phyloP scores from a whole-genome alignment of 2,888 invertebrate species.

The Volucella inanis region DNA sequence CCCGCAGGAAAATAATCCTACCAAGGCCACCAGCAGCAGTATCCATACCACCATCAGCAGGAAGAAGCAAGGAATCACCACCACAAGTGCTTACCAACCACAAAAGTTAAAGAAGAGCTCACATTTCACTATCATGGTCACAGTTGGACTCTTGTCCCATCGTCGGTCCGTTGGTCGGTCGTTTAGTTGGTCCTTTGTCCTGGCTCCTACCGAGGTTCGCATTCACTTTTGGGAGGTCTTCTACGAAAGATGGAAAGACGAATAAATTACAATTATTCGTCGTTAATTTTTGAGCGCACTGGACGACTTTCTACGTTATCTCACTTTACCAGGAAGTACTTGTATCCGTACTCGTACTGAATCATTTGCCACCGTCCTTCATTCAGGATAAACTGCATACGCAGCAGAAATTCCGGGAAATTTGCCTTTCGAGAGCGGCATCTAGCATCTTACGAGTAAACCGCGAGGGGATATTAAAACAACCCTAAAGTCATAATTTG shows the following conservation, averaged over 20 bases:
- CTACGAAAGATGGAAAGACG: conserved; percentile 23
- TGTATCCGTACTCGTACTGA: neutral
- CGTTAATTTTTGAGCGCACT: conserved; percentile 71
- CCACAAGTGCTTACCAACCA: conserved; percentile 29
- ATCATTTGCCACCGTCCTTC: conserved; percentile 15
- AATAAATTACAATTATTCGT: conserved; percentile 72
- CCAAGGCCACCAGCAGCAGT: conserved; percentile 63
- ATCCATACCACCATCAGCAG: conserved; percentile 7
- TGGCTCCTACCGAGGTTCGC: neutral
- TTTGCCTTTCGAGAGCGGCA: conserved; percentile 17
- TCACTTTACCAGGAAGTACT: conserved; percentile 53
- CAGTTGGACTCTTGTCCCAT: conserved; percentile 38
- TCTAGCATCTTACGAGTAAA: conserved; percentile 3
- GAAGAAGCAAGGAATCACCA: conserved; percentile 12
- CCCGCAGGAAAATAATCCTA: conserved; percentile 70
- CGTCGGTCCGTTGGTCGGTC: neutral
- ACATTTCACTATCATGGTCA: conserved; percentile 73
- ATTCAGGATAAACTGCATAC: conserved; percentile 55
- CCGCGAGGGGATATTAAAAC: neutral
- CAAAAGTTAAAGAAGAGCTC: conserved; percentile 43
- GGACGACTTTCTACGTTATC: conserved; percentile 63
- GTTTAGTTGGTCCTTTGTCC: neutral
- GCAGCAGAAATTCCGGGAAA: conserved; percentile 32
- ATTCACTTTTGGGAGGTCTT: too few relatives aligned
- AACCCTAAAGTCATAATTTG: too few relatives aligned